A percentile compares a stretch with the other conserved stretches of the same genome.
Conservation (phyloP, 2,113 vertebrate genomes). For the Elachura formosa region DNA sequence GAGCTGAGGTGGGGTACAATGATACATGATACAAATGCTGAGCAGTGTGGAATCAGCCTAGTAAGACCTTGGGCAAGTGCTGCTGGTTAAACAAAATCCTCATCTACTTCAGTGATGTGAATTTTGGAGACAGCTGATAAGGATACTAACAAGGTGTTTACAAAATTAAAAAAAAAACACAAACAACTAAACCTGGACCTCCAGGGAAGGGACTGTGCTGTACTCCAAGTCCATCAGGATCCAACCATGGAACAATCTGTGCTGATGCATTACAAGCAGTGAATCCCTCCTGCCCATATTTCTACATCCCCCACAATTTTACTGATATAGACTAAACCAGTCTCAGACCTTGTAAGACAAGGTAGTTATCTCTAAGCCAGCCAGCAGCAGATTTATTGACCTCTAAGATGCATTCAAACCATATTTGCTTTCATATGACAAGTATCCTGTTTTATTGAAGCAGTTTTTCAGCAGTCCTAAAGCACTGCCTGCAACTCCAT, state of each 20-base stretch:
- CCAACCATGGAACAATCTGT: neutral
- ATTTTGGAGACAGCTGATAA: neutral
- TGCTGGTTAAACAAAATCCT: neutral
- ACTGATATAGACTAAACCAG: neutral
- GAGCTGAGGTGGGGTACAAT: no score
- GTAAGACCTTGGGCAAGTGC: neutral
- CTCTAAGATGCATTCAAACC: neutral
- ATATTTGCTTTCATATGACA: conserved; percentile 20
- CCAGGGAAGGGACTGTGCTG: neutral
- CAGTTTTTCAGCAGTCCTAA: neutral
- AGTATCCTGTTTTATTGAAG: conserved; percentile 2
- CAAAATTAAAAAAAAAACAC: neutral
- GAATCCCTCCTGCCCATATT: neutral
- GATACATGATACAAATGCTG: neutral
- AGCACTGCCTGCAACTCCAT: neutral
- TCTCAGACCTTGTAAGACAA: conserved; percentile 1
- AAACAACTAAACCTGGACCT: neutral
- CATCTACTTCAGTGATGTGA: neutral
- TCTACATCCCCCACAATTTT: neutral
- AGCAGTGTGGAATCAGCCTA: neutral
- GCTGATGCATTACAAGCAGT: neutral
- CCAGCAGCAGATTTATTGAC: conserved; percentile 36
- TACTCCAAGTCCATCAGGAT: neutral
- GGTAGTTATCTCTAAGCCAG: conserved; percentile 1
- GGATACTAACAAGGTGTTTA: neutral